Base-by-base conservation (phyloP, 2,888 invertebrate genomes). In the Hypselothyrea guttata region DNA sequence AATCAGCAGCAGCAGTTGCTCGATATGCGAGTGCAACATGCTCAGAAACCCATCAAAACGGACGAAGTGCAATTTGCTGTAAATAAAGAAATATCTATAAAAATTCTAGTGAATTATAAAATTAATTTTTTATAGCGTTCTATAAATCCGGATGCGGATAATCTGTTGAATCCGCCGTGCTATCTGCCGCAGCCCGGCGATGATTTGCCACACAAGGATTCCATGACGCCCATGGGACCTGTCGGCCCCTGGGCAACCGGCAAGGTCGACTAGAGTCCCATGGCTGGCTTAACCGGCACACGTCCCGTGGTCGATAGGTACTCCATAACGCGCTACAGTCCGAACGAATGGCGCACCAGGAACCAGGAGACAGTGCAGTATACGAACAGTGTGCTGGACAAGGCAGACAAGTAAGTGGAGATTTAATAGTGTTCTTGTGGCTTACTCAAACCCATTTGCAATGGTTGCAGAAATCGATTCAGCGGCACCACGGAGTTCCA, bases 231-330 rank as follows among this genome's bases (percentile, higher is more conserved):
- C 4, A 92, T 92, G 92, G 91, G 90, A 0, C 91, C 92, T 0
- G 89, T 92, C 41, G 91, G 91, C 1, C 94, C 94, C 7, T 95
- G 94, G 91, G 93, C 93, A 2, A 93, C 94, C 1, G 95, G 95
- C 1, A 92, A 93, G 69, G 92, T 94, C 0, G 94, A 94, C 86
- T 95, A 94, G 93, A 93, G 94, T 30, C 94, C 95, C 0, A 90
- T 94, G 53, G 92, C 92, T 0, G 92, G 91, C 0, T 90, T 95
- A 81, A 95, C 95, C 0, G 95, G 95, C 2, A 93, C 95, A 0
- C 91, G 95, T 64, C 95, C 95, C 0, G 91, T 92, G 0, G 95
- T 94, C 7, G 94, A 94, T 89, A 94, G 94, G 77, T 95, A 95
- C 85, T 94, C 95, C 0, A 91, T 95, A 40, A 93, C 95, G 8